Conservation (phyloP, 2,888 invertebrate genomes). For the Ormia ochracea region DNA sequence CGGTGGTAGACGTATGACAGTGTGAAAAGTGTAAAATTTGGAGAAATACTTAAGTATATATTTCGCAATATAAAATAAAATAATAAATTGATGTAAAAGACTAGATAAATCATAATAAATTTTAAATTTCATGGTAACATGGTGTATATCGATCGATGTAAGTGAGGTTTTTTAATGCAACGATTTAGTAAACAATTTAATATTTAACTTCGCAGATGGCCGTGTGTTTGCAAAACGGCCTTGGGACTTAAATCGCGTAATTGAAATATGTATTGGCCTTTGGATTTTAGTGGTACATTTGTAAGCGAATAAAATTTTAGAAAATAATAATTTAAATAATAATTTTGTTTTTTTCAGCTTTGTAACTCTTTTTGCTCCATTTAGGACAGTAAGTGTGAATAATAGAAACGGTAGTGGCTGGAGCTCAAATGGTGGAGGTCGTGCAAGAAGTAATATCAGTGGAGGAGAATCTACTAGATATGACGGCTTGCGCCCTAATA, state of each 20-base stretch:
- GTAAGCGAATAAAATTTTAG: constrained; percentile 63
- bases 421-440: constrained; percentile 64
- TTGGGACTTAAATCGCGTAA: constrained; percentile 69
- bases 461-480: constrained; percentile 41
- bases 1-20: no score
- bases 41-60: no score
- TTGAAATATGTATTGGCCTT: constrained; percentile 67
- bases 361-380: constrained; percentile 68
- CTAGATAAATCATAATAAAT: no score
- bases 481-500: constrained; percentile 67
- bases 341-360: constrained; percentile 61
- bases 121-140: not conserved
- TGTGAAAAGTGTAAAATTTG: no score
- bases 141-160: constrained; percentile 27
- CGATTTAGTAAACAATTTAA: not conserved
- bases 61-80: no score
- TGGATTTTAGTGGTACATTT: constrained; percentile 70
- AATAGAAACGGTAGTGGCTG: constrained; percentile 61
- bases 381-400: constrained; percentile 61
- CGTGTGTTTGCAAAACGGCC: constrained; percentile 70
- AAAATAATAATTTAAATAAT: not conserved
- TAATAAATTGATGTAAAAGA: no score
- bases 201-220: constrained; percentile 66
- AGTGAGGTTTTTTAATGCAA: not conserved
- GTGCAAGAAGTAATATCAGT: constrained; percentile 57